phyloP scores from a whole-genome alignment of 2,113 vertebrate species.

The Crotalus horridus region DNA sequence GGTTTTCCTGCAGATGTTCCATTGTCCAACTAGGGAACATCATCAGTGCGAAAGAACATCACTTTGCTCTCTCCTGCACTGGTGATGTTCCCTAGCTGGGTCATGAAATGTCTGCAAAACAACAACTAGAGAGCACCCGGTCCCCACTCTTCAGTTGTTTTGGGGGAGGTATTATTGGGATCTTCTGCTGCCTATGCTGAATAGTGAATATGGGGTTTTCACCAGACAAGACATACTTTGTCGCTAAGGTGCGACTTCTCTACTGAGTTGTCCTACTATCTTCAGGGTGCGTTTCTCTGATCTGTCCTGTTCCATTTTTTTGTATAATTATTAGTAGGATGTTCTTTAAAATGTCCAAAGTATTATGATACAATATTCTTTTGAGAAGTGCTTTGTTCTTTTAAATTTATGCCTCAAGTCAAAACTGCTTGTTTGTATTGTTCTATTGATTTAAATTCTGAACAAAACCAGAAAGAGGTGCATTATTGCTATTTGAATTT shows the following conservation, averaged over 20 bases:
- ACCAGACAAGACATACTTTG: not conserved
- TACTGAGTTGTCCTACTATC: not conserved
- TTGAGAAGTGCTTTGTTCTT: not conserved
- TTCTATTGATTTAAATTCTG: constrained; percentile 4
- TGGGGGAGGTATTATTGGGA: not conserved
- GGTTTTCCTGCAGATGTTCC: not conserved
- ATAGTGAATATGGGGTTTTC: not conserved
- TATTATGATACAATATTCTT: not conserved
- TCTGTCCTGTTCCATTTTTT: not conserved
- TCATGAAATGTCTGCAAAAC: not conserved
- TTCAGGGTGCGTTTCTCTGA: not conserved
- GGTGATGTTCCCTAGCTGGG: not conserved
- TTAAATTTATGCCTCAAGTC: constrained; percentile 22
- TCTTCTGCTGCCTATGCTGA: not conserved
- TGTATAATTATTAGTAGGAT: not conserved
- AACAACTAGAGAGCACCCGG: not conserved
- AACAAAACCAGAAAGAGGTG: not conserved
- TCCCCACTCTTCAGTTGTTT: not conserved
- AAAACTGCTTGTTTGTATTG: not conserved
- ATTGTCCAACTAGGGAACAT: not conserved
- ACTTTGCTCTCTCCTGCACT: too few species aligned
- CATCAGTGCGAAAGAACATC: too few species aligned
- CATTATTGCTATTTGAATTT: constrained; percentile 3
- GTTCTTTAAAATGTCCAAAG: not conserved
- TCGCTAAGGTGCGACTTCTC: not conserved